These are phyloP conservation scores for Crypturellus undulatus DNA, from an alignment of 2,113 vertebrate species.

Conservation along the genomic window DNA sequence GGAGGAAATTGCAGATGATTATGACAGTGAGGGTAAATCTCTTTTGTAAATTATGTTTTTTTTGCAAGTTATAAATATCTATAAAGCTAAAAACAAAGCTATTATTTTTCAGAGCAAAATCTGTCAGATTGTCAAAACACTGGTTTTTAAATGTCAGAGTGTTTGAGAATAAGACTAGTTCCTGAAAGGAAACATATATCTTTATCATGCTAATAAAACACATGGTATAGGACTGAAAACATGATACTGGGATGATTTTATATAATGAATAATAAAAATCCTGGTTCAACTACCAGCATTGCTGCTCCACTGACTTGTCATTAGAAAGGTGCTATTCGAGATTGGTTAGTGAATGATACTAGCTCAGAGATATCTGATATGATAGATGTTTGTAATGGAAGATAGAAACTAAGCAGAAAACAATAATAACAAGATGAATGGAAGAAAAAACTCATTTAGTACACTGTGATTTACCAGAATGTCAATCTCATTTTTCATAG, in stretches of 20 bases:
- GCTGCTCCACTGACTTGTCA: neutral
- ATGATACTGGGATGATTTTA: neutral
- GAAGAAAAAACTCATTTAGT: neutral
- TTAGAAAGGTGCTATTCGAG: neutral
- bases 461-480: neutral
- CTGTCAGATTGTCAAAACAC: slow-evolving; percentile 57
- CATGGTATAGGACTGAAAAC: neutral
- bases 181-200: neutral
- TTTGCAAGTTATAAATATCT: slow-evolving; percentile 35
- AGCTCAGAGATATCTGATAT: neutral
- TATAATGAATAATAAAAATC: slow-evolving; percentile 1
- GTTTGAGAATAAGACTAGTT: slow-evolving; percentile 33
- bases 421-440: neutral
- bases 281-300: neutral
- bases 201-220: slow-evolving; percentile 41
- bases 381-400: neutral
- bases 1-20: slow-evolving; percentile 82
- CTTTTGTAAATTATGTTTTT: neutral
- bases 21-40: slow-evolving; percentile 81
- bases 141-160: slow-evolving; percentile 39
- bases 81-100: slow-evolving; percentile 54
- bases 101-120: slow-evolving; percentile 43
- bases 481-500: neutral
- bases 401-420: neutral
- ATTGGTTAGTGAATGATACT: neutral